Base-by-base conservation (phyloP, 2,113 vertebrate species). In the Xiphophorus maculatus region DNA sequence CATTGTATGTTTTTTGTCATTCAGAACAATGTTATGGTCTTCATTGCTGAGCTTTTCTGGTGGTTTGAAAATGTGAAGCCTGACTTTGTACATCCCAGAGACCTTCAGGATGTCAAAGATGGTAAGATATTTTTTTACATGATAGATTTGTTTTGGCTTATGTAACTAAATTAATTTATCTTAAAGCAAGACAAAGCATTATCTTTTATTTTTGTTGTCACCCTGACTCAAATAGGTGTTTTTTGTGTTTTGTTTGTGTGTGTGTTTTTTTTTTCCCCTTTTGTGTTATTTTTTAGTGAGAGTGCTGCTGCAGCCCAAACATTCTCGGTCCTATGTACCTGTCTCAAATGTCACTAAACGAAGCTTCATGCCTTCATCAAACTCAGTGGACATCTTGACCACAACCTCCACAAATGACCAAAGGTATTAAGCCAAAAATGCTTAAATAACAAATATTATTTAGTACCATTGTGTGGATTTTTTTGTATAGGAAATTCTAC, bases 41-140 rank as follows among this genome's bases (percentile, higher is more conserved):
- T 97, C 73, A 95, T 99, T 35, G 97, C 98, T 0, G 98, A 99
- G 54, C 95, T 99, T 44, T 99, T 99, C 88, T 99, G 98, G 98
- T 97, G 97, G 97, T 98, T 99, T 88, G 98, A 99, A 87, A 95
- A 93, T 1, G 96, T 98, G 79, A 97, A 95, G 76, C 98, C 98
- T 10, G 97, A 97, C 42, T 98, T 99, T 11, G 97, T 99, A 0
- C 97, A 98, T 25, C 97, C 97, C 35, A 94, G 96, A 81, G 96
- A 97, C 66, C 79, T 95, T 35, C 97, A 98, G 82, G 97, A 97
- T 71, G 92, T 94, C 84, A 97, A 95, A 90, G 97, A 99, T 27
- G 96, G 98, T 98, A 79, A 85, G 93, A 72, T 13, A 74, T 32
- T 9, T 51, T 9, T 33, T 6, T 37, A 17, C 60, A 44, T 44